phyloP scores from a whole-genome alignment of 2,888 invertebrate species.

The Luffia ferchaultella region DNA sequence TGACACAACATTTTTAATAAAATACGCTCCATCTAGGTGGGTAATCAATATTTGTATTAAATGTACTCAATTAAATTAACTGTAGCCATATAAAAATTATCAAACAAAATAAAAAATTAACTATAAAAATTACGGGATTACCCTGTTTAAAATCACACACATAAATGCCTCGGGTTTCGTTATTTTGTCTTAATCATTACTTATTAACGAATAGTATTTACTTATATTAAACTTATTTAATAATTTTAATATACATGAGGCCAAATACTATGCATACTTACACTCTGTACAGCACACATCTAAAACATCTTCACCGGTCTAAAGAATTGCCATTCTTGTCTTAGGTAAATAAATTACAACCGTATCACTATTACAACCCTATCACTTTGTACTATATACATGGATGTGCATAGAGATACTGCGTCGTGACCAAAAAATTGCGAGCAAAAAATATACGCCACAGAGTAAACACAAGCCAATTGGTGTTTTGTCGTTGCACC shows the following conservation, averaged over 20 bases:
- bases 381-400: too few species aligned
- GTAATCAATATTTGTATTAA: not conserved
- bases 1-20: too few species aligned
- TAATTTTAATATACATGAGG: slow-evolving; percentile 21
- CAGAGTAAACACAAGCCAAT: too few species aligned
- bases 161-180: not conserved
- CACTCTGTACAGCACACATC: slow-evolving; percentile 6
- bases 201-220: slow-evolving; percentile 34
- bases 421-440: too few species aligned
- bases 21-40: not conserved
- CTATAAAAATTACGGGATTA: too few species aligned
- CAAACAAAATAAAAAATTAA: not conserved
- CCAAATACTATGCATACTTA: slow-evolving; percentile 12
- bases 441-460: too few species aligned
- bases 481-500: too few species aligned
- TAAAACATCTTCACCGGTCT: too few species aligned
- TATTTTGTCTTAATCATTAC: slow-evolving; percentile 12
- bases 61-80: not conserved
- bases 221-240: slow-evolving; percentile 30
- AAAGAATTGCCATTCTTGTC: too few species aligned
- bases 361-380: too few species aligned
- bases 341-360: too few species aligned
- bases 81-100: not conserved
- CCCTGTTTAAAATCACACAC: not conserved
- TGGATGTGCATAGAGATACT: too few species aligned